Evolutionary conservation across 2,113 vertebrate genomes (phyloP).

Genomic region (Conger conger): DNA sequence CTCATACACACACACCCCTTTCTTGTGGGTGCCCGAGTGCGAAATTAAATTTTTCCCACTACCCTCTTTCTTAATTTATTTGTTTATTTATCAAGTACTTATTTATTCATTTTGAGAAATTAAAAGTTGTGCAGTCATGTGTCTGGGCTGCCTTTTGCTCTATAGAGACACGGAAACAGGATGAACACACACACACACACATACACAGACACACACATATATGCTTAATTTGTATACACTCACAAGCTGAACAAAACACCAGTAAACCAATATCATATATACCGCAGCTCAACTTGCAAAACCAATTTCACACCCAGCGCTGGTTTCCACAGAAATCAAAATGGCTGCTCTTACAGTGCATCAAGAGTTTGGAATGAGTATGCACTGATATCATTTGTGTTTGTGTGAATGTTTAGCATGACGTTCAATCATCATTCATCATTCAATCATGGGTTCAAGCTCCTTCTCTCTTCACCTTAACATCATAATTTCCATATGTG

Average conservation of each 20-base stretch:
- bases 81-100: constrained; percentile 73
- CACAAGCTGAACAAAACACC: neutral
- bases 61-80: constrained; percentile 71
- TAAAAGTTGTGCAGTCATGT: constrained; percentile 69
- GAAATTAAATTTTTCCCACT: constrained; percentile 75
- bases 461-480: neutral
- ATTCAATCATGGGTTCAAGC: neutral
- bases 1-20: constrained; percentile 36
- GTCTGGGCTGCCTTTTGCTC: constrained; percentile 51
- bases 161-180: constrained; percentile 38
- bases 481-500: neutral
- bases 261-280: neutral
- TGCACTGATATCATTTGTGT: neutral
- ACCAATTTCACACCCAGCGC: neutral
- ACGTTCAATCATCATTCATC: neutral
- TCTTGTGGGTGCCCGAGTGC: constrained; percentile 75
- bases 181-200: constrained; percentile 18
- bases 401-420: neutral
- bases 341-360: neutral
- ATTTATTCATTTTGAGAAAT: constrained; percentile 69
- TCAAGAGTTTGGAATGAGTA: neutral
- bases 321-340: neutral
- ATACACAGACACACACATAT: constrained; percentile 12
- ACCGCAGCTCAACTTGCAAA: neutral
- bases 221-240: neutral